Percentiles rank a stretch among this genome's conserved stretches.
Evolutionary conservation across 2,797 vertebrate genomes (phyloP).

Genomic region (Hypotaenidia philippensis): DNA sequence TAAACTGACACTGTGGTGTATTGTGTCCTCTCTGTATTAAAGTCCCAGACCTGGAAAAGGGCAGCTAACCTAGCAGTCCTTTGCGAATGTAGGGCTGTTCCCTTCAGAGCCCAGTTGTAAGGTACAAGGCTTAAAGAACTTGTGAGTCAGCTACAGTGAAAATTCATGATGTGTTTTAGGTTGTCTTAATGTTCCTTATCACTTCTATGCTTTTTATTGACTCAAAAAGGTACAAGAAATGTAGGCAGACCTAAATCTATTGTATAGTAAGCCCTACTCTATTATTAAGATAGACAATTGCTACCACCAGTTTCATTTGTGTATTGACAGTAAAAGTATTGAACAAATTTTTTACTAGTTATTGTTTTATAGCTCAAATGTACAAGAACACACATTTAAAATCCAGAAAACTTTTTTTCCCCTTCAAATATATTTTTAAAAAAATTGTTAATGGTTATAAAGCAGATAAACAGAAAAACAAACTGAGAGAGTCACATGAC

Average conservation of each 20-base stretch:
- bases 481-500: not conserved
- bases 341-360: not conserved
- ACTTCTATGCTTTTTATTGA: not conserved
- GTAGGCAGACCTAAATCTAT: not conserved
- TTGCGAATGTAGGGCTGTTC: fast-evolving
- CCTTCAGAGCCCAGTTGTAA: not conserved
- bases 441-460: not conserved
- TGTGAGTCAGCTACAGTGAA: not conserved
- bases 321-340: not conserved
- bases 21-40: not conserved
- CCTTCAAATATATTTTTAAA: not conserved
- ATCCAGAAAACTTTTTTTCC: not conserved
- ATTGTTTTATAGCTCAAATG: not conserved
- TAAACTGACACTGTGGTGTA: not conserved
- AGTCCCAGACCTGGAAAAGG: not conserved
- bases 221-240: not conserved
- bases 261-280: not conserved
- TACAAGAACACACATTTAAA: not conserved
- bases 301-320: not conserved
- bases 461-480: not conserved
- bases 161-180: not conserved
- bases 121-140: not conserved
- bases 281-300: not conserved
- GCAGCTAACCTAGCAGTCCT: not conserved
- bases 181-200: not conserved